Percentiles rank a stretch among this genome's conserved stretches.
These are phyloP conservation scores for Nerophis ophidion DNA, from an alignment of 2,113 vertebrate genomes.

Conservation along the genomic window DNA sequence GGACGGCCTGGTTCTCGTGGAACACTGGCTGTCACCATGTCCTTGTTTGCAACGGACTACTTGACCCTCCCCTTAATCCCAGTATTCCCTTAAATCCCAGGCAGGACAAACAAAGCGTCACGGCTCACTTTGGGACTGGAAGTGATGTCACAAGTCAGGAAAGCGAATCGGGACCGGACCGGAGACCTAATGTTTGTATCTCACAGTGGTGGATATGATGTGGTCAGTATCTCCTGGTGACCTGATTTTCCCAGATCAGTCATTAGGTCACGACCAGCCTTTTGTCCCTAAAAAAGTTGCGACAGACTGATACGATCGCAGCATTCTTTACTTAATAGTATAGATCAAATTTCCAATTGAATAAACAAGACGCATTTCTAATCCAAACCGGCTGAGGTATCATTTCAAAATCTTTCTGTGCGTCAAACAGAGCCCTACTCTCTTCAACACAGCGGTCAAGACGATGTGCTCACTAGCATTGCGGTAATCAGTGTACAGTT, in stretches of 20 bases:
- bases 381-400: no score
- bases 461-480: conserved; percentile 31
- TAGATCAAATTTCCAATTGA: no score
- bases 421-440: conserved; percentile 39
- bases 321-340: no score
- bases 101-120: conserved; percentile 24
- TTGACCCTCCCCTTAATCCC: conserved; percentile 43
- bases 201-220: conserved; percentile 51
- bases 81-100: conserved; percentile 24
- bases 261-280: not conserved
- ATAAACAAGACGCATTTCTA: no score
- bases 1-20: conserved; percentile 54
- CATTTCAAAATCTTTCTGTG: no score
- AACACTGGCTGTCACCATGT: conserved; percentile 52
- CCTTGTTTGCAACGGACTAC: conserved; percentile 48
- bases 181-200: not conserved
- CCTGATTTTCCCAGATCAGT: conserved; percentile 14
- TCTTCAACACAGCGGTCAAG: conserved; percentile 33
- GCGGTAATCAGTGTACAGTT: conserved; percentile 52
- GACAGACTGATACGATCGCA: not conserved
- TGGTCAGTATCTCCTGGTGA: conserved; percentile 37
- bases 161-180: not conserved
- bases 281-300: not conserved
- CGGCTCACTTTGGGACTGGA: conserved; percentile 15
- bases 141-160: conserved; percentile 16